Evolutionary conservation across 2,797 vertebrate species (phyloP), one percentile per base, ranked within the genome.

Genomic region (Phyllotis vaccarum): DNA sequence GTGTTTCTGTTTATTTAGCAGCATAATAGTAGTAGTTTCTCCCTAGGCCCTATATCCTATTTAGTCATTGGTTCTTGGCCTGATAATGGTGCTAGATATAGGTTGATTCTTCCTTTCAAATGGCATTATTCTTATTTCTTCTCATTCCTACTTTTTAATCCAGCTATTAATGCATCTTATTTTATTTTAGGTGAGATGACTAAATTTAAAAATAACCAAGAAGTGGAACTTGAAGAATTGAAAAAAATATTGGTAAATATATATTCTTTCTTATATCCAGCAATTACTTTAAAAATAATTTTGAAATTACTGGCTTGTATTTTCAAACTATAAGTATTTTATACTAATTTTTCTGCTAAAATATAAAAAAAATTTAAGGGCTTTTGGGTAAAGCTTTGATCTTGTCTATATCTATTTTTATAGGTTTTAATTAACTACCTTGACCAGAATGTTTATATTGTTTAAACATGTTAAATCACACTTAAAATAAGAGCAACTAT

Each of bases 191-290:
- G 98, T 96, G 98, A 99, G 96, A 98, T 98, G 94, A 97, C 91
- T 66, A 98, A 98, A 90, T 95, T 98, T 86, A 99, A 98, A 98
- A 96, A 97, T 97, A 98, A 98, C 87, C 99, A 98, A 98, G 98
- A 99, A 97, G 97, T 78, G 68, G 98, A 99, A 97, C 98, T 99
- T 95, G 98, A 99, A 98, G 98, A 98, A 93, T 97, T 99, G 66
- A 98, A 98, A 97, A 97, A 97, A 96, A 97, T 98, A 92, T 95
- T 99, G 98, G 99, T 99, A 99, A 98, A 92, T 94, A 10, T 95
- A 97, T 89, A 60, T 1, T n/a, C 89, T 95, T 75, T 93, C 17
- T 96, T 96, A 64, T 94, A 37, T 68, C 29, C 52, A 86, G 14
- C 13, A 92, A 68, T 97, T 96, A 64, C 14, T 95, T 96, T 96